Evolutionary conservation across 1,140 invertebrate genomes (phyloP).

Genomic region (Drosophila ironensis): DNA sequence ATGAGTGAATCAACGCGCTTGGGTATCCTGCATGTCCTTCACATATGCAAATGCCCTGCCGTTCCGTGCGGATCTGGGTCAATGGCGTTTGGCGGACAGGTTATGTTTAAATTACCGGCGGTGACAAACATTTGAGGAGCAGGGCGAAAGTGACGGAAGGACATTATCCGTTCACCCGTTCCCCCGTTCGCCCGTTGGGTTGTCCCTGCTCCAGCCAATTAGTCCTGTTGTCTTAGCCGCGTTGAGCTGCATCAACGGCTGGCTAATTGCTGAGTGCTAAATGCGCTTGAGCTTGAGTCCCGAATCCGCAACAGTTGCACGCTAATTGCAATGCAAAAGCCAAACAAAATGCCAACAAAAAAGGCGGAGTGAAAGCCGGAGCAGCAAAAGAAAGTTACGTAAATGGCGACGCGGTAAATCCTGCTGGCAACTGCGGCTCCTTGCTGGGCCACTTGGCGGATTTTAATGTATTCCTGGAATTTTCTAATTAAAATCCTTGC

Average conservation of each 20-base stretch:
- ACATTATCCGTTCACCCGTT: constrained; percentile 7
- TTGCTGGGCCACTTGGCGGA: constrained; percentile 53
- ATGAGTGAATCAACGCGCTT: constrained; percentile 59
- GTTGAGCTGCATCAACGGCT: constrained; percentile 55
- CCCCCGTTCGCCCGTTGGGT: no score
- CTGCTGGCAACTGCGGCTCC: constrained; percentile 28
- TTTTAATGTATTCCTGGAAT: constrained; percentile 72
- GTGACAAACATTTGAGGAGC: neutral
- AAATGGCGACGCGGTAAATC: constrained; percentile 57
- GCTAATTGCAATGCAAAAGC: constrained; percentile 76
- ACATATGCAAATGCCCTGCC: constrained; percentile 28
- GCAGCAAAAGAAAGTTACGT: constrained; percentile 5
- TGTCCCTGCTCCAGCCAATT: constrained; percentile 42
- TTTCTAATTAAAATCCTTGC: constrained; percentile 79
- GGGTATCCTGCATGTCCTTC: constrained; percentile 23
- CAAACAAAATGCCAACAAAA: constrained; percentile 61
- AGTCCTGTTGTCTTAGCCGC: constrained; percentile 55
- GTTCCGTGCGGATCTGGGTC: constrained; percentile 44
- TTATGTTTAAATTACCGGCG: constrained; percentile 35
- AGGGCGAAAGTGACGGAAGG: neutral
- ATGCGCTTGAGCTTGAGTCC: constrained; percentile 51
- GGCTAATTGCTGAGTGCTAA: constrained; percentile 67
- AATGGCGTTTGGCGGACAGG: constrained; percentile 33
- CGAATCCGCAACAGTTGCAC: constrained; percentile 44
- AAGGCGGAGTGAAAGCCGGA: constrained; percentile 5